Conservation (phyloP, 2,113 vertebrate species). For the Hyla sarda region DNA sequence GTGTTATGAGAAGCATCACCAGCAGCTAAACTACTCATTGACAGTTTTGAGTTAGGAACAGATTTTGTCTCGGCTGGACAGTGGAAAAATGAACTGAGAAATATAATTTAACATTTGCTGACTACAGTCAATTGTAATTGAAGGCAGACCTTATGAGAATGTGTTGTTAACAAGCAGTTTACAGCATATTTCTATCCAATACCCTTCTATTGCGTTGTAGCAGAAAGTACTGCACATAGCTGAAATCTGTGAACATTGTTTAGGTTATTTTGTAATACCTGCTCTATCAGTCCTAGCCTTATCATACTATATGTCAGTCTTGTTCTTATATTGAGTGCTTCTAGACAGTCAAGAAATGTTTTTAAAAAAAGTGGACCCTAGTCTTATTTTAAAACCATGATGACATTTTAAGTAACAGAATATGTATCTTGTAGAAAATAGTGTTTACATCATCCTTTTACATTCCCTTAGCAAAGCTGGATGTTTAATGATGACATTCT, state of each 20-base stretch:
- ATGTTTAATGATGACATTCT: constrained; percentile 59
- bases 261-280: background rate
- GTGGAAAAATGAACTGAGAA: too few species aligned
- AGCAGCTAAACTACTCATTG: too few species aligned
- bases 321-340: background rate
- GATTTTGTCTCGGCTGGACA: too few species aligned
- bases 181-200: background rate
- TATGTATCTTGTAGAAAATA: background rate
- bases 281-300: background rate
- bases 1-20: too few species aligned
- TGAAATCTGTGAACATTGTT: background rate
- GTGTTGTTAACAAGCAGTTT: too few species aligned
- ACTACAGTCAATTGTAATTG: too few species aligned
- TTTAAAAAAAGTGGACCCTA: background rate
- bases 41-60: too few species aligned
- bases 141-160: too few species aligned
- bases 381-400: background rate
- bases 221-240: background rate
- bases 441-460: background rate
- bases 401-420: background rate
- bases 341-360: background rate
- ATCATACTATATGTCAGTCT: background rate
- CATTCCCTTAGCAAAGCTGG: constrained; percentile 31
- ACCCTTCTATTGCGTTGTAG: background rate
- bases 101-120: too few species aligned